Base-by-base conservation (phyloP, 2,888 invertebrate genomes). In the Drosophila anceps region DNA sequence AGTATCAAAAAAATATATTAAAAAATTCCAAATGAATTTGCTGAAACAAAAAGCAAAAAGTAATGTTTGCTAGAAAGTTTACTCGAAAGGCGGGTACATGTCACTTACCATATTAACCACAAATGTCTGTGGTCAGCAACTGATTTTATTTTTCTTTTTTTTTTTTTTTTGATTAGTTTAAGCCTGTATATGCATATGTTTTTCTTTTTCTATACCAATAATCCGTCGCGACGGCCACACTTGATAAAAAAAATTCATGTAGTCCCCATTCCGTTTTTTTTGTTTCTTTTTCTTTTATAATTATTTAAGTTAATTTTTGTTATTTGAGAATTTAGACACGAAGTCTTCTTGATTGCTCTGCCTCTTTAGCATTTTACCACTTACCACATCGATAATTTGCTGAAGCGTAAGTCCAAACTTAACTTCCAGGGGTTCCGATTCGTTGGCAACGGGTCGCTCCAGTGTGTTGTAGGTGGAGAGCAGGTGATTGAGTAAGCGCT, bases 81-180 rank as follows among this genome's bases (percentile, higher is more conserved):
- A 5, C 15, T 39, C 51, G 33, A 84, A 81, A 61, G 76, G 84
- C 91, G 93, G 93, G 92, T 92, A 93, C 92, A 93, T 93, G 93
- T 94, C 94, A 97, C 98, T 97, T 96, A 98, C 98, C 97, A 98
- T 93, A 98, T 29, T 29, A 29, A 96, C 98, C 98, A 98, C 94
- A 98, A 97, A 95, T 98, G 98, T 39, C 18, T 94, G 98, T 98
- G 93, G 97, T 97, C 94, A 98, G 96, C 94, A 98, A 98, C 96
- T 98, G 98, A 95, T 39, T 44, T 98, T 98, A 31, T 98, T 98
- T 98, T 96, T 98, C 98, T 98, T 35, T 98, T 98, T 98, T 96
- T 98, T 98, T 98, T 35, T 98, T 98, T 98, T 96, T 98, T 98
- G 7, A 8, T 37, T 27, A 18, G 6, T 43, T 29, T 8, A 61